Evolutionary conservation across 2,888 invertebrate genomes (phyloP).

Genomic region (Sceliomorpha sp.): DNA sequence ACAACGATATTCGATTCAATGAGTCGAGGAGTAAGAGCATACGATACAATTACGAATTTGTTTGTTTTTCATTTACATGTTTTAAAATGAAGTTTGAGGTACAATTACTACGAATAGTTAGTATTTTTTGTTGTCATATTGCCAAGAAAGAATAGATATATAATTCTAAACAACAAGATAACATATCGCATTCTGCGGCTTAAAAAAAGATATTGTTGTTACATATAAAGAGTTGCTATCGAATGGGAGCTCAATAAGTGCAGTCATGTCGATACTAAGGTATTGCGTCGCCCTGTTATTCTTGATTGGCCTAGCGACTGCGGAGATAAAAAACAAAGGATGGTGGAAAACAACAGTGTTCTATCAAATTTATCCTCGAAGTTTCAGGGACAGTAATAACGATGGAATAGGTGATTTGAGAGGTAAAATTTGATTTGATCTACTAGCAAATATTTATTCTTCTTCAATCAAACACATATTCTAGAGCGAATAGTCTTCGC

Average conservation of each 20-base stretch:
- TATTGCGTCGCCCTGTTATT: conserved; percentile 53
- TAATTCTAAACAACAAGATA: conserved; percentile 37
- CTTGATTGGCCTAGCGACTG: conserved; percentile 47
- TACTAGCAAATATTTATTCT: too few relatives aligned
- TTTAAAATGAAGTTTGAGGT: not conserved
- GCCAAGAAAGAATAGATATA: conserved; percentile 3
- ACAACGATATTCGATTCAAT: conserved; percentile 11
- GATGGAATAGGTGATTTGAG: conserved; percentile 72
- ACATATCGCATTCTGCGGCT: conserved; percentile 38
- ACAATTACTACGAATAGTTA: conserved; percentile 1
- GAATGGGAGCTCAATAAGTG: conserved; percentile 26
- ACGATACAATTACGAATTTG: too few relatives aligned
- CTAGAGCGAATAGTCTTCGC: too few relatives aligned
- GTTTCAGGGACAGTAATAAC: conserved; percentile 68
- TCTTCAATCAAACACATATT: too few relatives aligned
- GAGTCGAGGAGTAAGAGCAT: conserved; percentile 3
- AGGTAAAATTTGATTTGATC: too few relatives aligned
- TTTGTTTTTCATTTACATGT: conserved; percentile 15
- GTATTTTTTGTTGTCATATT: not conserved
- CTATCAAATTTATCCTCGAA: conserved; percentile 74
- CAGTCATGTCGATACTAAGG: conserved; percentile 47
- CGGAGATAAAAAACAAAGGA: conserved; percentile 65
- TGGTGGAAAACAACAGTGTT: conserved; percentile 74
- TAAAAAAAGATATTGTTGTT: conserved; percentile 32
- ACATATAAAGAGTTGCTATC: conserved; percentile 48